Conservation (phyloP, 2,113 vertebrate genomes). For the Ceratotherium simum region DNA sequence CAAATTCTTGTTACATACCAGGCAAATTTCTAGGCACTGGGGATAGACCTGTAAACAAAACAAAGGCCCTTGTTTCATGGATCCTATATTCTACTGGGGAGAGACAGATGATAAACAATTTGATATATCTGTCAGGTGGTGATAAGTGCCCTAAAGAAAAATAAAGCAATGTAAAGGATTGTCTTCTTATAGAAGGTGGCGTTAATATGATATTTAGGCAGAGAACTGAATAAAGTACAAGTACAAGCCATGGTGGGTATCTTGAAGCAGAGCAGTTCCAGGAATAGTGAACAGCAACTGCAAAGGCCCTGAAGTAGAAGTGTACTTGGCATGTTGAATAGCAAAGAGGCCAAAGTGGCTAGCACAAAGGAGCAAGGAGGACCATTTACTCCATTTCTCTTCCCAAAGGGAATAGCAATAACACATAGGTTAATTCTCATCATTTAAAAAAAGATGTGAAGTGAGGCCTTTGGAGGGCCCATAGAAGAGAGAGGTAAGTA, state of each 20-base stretch:
- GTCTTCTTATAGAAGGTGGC: not conserved
- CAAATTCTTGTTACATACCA: not conserved
- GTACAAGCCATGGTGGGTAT: not conserved
- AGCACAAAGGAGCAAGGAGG: not conserved
- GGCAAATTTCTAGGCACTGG: not conserved
- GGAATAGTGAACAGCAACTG: not conserved
- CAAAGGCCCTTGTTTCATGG: not conserved
- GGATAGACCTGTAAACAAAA: not conserved
- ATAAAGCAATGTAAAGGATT: not conserved
- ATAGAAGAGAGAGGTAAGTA: conserved; percentile 17
- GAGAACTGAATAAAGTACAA: not conserved
- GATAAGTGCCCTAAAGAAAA: conserved; percentile 21
- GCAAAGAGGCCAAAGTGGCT: not conserved
- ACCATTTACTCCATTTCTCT: not conserved
- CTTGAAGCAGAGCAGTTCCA: not conserved
- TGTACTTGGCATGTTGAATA: conserved; percentile 19
- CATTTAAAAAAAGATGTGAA: conserved; percentile 8
- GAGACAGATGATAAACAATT: conserved; percentile 13
- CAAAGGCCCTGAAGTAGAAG: not conserved
- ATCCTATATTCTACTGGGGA: not conserved
- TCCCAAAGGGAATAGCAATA: not conserved
- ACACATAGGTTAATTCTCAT: conserved; percentile 32
- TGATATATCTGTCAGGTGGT: not conserved
- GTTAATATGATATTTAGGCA: not conserved
- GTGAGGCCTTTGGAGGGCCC: not conserved